Evolutionary conservation across 2,888 invertebrate genomes (phyloP).

Genomic region (Amiota mariae): DNA sequence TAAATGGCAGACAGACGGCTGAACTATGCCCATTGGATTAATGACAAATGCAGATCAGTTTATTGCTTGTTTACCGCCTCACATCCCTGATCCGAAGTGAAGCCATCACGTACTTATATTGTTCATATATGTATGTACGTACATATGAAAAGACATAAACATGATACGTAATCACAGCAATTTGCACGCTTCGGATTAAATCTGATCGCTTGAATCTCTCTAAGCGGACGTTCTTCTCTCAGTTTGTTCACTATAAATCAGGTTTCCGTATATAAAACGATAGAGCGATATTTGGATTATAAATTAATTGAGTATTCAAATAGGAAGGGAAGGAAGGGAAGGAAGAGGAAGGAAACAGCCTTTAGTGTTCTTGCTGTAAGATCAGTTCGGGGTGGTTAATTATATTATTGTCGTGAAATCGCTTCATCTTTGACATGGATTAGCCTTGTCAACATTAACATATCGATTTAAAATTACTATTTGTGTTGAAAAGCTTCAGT

Average conservation of each 20-base stretch:
- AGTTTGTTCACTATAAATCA: neutral
- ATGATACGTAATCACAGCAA: constrained; percentile 58
- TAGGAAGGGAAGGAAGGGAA: neutral
- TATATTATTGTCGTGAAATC: constrained; percentile 37
- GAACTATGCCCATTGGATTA: constrained; percentile 53
- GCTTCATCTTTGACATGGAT: constrained; percentile 32
- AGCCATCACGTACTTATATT: constrained; percentile 38
- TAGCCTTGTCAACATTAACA: constrained; percentile 52
- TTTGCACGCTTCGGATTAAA: constrained; percentile 70
- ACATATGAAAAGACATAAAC: too few relatives aligned
- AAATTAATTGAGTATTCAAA: constrained; percentile 59
- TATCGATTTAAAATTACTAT: constrained; percentile 57
- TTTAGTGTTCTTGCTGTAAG: neutral
- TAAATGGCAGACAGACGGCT: too few relatives aligned
- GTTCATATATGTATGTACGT: too few relatives aligned
- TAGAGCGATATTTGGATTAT: constrained; percentile 62
- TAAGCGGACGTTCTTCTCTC: neutral
- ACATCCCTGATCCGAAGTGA: constrained; percentile 37
- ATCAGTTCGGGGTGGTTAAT: constrained; percentile 35
- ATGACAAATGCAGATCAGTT: constrained; percentile 64
- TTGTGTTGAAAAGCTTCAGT: too few relatives aligned
- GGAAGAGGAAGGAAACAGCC: too few relatives aligned
- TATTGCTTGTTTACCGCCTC: constrained; percentile 57
- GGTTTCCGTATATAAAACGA: constrained; percentile 44
- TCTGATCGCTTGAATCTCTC: constrained; percentile 69